phyloP scores from a whole-genome alignment of 2,113 vertebrate species.

The Natator depressus region DNA sequence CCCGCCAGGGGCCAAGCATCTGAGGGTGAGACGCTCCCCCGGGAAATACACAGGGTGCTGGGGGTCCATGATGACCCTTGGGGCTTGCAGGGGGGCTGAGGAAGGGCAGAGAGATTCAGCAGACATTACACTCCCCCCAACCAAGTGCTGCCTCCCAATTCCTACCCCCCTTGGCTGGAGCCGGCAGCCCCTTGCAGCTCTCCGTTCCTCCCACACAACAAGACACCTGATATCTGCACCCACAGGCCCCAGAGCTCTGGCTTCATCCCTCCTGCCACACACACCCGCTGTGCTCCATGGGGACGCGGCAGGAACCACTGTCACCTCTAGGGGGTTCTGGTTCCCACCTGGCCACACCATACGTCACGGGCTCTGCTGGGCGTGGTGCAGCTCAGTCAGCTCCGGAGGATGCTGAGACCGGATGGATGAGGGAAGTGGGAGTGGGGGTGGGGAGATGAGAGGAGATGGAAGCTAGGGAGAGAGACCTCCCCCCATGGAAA shows the following conservation, averaged over 20 bases:
- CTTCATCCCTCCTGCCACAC: background rate
- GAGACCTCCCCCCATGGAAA: background rate
- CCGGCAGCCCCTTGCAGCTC: background rate
- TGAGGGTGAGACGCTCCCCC: background rate
- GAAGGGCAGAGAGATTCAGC: background rate
- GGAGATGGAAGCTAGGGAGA: background rate
- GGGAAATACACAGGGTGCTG: background rate
- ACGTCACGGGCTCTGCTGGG: fast-evolving
- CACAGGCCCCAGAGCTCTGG: background rate
- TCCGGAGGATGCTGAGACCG: fast-evolving
- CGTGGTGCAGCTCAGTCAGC: background rate
- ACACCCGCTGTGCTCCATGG: background rate
- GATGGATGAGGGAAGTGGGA: no score
- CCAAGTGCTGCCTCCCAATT: background rate
- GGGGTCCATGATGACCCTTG: fast-evolving
- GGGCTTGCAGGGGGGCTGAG: background rate
- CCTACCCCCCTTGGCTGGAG: background rate
- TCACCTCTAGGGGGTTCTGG: background rate
- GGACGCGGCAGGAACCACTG: background rate
- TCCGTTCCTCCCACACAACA: background rate
- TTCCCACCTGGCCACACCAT: background rate
- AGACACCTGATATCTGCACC: background rate
- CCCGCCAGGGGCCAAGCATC: background rate
- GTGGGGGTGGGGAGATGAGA: background rate
- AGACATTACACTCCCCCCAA: background rate